Conservation (phyloP, 2,888 invertebrate species). For the Andrena trimmerana region DNA sequence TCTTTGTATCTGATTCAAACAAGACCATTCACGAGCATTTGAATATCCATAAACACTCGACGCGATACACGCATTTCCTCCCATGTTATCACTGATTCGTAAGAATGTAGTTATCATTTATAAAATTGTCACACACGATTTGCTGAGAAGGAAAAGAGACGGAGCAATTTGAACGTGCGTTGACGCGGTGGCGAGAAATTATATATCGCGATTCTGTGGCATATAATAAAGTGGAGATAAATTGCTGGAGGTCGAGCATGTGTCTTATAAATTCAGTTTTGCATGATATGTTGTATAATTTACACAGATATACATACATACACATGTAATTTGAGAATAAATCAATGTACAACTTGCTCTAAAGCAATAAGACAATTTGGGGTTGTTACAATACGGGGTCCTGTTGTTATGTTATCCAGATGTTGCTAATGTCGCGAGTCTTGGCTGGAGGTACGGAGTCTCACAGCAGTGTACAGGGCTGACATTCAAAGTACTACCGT, state of each 20-base stretch:
- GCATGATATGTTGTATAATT: constrained; percentile 71
- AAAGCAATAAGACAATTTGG: constrained; percentile 69
- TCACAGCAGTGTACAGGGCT: constrained; percentile 81
- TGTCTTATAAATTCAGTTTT: constrained; percentile 64
- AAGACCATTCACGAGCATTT: constrained; percentile 6
- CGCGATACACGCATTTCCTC: constrained; percentile 45
- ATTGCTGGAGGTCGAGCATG: constrained; percentile 58
- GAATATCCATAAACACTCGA: constrained; percentile 11
- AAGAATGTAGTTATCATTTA: constrained; percentile 34
- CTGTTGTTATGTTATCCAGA: constrained; percentile 82
- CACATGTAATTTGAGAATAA: constrained; percentile 52
- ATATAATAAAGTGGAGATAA: constrained; percentile 30
- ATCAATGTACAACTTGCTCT: constrained; percentile 73
- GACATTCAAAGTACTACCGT: constrained; percentile 83
- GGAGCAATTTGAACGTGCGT: constrained; percentile 63
- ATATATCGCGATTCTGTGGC: constrained; percentile 23
- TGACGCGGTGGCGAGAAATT: not conserved
- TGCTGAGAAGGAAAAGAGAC: constrained; percentile 28
- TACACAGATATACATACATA: constrained; percentile 22
- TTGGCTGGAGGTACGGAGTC: constrained; percentile 81
- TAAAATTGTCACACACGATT: constrained; percentile 35
- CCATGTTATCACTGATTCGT: constrained; percentile 14
- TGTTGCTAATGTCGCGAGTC: constrained; percentile 83
- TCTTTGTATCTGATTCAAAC: constrained; percentile 16
- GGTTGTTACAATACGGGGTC: constrained; percentile 76